Conservation (phyloP, 2,888 invertebrate species). For the Aspidiotus rigidus region DNA sequence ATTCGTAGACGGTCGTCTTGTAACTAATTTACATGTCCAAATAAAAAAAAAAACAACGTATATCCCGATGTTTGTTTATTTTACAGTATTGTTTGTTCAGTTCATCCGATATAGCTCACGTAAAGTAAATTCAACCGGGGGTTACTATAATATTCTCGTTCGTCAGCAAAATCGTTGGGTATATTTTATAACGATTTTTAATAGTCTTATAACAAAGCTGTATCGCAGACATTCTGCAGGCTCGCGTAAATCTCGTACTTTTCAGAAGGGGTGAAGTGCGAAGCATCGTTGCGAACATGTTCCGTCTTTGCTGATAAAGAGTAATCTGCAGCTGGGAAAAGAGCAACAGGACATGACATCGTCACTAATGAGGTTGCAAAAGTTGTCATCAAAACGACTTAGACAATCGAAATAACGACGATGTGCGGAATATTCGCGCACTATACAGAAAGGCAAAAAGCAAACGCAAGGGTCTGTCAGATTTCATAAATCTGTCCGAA, state of each 20-base stretch:
- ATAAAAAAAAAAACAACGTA: conserved; percentile 18
- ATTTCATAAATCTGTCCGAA: conserved; percentile 18
- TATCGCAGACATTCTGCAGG: too few species aligned
- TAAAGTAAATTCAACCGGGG: too few species aligned
- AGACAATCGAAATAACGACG: conserved; percentile 13
- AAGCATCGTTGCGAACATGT: background rate
- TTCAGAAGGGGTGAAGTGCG: conserved; percentile 13
- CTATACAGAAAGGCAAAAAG: too few species aligned
- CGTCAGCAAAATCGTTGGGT: too few species aligned
- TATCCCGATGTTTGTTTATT: conserved; percentile 24
- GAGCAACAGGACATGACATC: conserved; percentile 23
- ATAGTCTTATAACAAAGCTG: too few species aligned
- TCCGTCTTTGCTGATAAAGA: too few species aligned
- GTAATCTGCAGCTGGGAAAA: background rate
- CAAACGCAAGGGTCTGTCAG: conserved; percentile 28
- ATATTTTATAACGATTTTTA: too few species aligned
- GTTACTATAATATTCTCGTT: too few species aligned
- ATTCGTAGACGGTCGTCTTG: background rate
- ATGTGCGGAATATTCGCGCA: background rate
- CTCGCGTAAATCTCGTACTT: too few species aligned
- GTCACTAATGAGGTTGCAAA: conserved; percentile 32
- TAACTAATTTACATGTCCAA: conserved; percentile 33
- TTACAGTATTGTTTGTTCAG: conserved; percentile 6
- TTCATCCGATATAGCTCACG: background rate
- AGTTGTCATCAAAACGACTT: conserved; percentile 29